phyloP scores from a whole-genome alignment of 2,888 invertebrate genomes.

The Bombylius major region DNA sequence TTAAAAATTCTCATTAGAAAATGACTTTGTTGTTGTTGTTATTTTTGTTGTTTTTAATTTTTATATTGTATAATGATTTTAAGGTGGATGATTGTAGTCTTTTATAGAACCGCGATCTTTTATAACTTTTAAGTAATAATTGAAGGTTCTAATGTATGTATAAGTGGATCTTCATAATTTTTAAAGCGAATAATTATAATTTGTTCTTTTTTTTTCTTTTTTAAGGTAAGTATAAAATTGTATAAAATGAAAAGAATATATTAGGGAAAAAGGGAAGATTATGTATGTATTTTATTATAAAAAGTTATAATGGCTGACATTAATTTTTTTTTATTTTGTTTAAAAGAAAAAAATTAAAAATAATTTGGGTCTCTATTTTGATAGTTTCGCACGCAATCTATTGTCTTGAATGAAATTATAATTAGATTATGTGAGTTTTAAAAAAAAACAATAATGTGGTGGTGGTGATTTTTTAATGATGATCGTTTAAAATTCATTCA shows the following conservation, averaged over 20 bases:
- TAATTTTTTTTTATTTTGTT: too few relatives aligned
- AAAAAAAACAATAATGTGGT: background rate
- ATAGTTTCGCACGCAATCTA: background rate
- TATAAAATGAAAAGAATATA: too few relatives aligned
- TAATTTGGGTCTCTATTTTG: background rate
- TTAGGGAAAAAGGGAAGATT: too few relatives aligned
- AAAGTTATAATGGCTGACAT: too few relatives aligned
- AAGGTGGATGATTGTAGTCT: background rate
- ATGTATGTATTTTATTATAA: too few relatives aligned
- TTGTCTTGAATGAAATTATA: conserved; percentile 25
- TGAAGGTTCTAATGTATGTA: background rate
- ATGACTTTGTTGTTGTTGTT: too few relatives aligned
- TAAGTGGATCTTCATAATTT: background rate
- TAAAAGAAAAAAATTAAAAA: too few relatives aligned
- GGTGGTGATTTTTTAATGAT: too few relatives aligned
- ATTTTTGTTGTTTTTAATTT: too few relatives aligned
- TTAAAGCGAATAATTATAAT: too few relatives aligned
- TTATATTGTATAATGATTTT: background rate
- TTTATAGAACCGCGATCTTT: background rate
- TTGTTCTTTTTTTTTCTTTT: too few relatives aligned
- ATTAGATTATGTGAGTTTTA: conserved; percentile 29
- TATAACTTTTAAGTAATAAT: background rate
- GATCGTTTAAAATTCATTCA: background rate
- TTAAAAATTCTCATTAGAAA: background rate
- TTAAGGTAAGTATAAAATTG: too few relatives aligned